phyloP scores from a whole-genome alignment of 2,888 invertebrate genomes.

The Corbicula japonica region DNA sequence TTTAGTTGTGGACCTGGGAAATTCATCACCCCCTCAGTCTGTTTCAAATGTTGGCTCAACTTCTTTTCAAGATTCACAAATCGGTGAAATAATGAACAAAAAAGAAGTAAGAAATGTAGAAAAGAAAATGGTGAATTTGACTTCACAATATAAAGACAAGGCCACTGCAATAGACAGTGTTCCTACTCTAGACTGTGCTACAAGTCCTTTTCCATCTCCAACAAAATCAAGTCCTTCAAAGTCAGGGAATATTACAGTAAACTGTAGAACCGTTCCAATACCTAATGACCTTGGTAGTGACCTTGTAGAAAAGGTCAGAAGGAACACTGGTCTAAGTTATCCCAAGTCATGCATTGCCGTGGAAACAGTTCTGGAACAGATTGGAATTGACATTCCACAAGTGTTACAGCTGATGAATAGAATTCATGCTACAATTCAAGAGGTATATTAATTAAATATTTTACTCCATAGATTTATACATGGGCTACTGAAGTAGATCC shows the following conservation, averaged over 20 bases:
- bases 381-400: constrained; percentile 73
- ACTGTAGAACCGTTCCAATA: constrained; percentile 53
- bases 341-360: constrained; percentile 80
- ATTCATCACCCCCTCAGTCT: too few species aligned
- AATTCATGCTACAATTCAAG: constrained; percentile 67
- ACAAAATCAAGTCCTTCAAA: constrained; percentile 17
- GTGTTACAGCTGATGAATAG: constrained; percentile 71
- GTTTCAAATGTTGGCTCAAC: too few species aligned
- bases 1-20: too few species aligned
- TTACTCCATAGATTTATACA: too few species aligned
- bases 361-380: constrained; percentile 78
- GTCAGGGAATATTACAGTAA: constrained; percentile 20
- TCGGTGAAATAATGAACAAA: too few species aligned
- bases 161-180: background rate
- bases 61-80: too few species aligned
- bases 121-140: too few species aligned
- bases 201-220: constrained; percentile 48
- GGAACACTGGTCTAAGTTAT: constrained; percentile 81
- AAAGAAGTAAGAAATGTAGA: too few species aligned
- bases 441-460: too few species aligned
- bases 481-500: too few species aligned
- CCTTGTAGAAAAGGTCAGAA: constrained; percentile 79
- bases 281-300: constrained; percentile 75
- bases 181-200: constrained; percentile 25
- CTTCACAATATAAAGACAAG: too few species aligned